Conservation (phyloP, 2,888 invertebrate species). For the Agrochola litura region DNA sequence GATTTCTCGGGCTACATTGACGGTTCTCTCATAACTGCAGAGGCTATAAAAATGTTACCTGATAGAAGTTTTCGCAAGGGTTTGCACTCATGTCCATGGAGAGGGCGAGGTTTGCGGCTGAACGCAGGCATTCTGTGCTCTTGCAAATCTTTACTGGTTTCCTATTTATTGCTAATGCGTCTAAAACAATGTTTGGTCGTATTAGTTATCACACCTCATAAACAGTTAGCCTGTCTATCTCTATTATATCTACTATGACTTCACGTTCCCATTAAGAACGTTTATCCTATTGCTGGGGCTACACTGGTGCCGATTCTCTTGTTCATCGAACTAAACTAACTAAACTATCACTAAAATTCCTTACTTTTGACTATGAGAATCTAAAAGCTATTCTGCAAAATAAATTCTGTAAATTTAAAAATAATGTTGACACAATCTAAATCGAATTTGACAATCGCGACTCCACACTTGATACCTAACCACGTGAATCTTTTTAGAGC, state of each 20-base stretch:
- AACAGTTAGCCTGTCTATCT: background rate
- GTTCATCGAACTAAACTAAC: too few species aligned
- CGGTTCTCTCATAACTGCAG: background rate
- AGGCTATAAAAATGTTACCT: slow-evolving; percentile 83
- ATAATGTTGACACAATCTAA: too few species aligned
- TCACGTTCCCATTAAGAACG: background rate
- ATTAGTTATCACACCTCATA: background rate
- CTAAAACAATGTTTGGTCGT: slow-evolving; percentile 55
- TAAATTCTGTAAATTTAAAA: too few species aligned
- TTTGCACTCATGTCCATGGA: slow-evolving; percentile 93
- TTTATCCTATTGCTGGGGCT: too few species aligned
- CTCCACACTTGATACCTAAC: too few species aligned
- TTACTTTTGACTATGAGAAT: too few species aligned
- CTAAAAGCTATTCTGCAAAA: too few species aligned
- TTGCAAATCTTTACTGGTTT: slow-evolving; percentile 88
- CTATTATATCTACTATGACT: background rate
- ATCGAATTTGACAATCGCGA: too few species aligned
- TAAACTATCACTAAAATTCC: too few species aligned
- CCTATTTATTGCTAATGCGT: slow-evolving; percentile 78
- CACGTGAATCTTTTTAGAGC: too few species aligned
- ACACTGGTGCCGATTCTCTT: too few species aligned
- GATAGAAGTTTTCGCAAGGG: slow-evolving; percentile 95
- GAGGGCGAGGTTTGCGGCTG: slow-evolving; percentile 93
- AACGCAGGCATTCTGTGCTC: slow-evolving; percentile 92
- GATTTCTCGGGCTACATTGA: too few species aligned